Conservation (phyloP, 2,888 invertebrate genomes). For the Lepeophtheirus nordmannii region DNA sequence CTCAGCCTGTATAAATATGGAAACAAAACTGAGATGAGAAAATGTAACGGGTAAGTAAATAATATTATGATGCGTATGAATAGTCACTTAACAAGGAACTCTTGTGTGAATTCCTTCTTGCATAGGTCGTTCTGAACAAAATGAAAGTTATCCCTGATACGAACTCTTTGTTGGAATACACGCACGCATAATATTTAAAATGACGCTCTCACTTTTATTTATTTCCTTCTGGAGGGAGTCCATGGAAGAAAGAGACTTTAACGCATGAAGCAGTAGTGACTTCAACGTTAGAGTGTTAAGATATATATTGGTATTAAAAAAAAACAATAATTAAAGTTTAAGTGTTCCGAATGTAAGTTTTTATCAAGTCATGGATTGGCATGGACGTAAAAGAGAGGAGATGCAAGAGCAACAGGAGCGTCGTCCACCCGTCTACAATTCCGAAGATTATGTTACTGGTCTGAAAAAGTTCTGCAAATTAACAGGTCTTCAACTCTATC, state of each 20-base stretch:
- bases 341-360: not conserved
- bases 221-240: not conserved
- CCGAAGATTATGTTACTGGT: conserved; percentile 68
- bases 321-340: not conserved
- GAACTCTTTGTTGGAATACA: not conserved
- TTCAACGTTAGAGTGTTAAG: not conserved
- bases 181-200: not conserved
- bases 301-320: not conserved
- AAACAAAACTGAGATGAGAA: too few species aligned
- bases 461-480: conserved; percentile 44
- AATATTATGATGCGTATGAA: too few species aligned
- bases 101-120: too few species aligned
- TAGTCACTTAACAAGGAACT: too few species aligned
- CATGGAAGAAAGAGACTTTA: not conserved
- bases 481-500: conserved; percentile 22
- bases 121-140: not conserved
- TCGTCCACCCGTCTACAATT: conserved; percentile 72
- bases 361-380: conserved; percentile 1
- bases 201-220: conserved; percentile 5
- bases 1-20: too few species aligned
- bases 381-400: not conserved
- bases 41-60: too few species aligned
- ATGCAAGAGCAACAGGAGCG: conserved; percentile 34
- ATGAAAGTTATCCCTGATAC: not conserved
- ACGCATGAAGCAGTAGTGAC: conserved; percentile 5